These are phyloP conservation scores for Nymphalis urticae DNA, from an alignment of 2,888 invertebrate genomes.

Conservation along the genomic window DNA sequence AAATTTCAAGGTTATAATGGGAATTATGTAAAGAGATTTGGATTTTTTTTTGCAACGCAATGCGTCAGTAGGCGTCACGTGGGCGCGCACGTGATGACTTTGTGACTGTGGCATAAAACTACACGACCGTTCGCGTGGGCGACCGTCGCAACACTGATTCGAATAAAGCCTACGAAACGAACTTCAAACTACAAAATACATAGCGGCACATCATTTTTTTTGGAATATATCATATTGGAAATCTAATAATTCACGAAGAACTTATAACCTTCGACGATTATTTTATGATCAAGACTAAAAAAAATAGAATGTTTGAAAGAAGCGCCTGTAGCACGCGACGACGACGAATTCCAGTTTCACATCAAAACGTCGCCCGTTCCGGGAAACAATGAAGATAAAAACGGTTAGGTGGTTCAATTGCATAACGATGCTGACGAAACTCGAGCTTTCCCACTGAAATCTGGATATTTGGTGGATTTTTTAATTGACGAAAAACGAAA, in stretches of 20 bases:
- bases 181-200: conserved; percentile 21
- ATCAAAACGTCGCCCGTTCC: conserved; percentile 58
- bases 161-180: conserved; percentile 25
- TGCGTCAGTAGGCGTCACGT: conserved; percentile 73
- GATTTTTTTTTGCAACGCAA: conserved; percentile 79
- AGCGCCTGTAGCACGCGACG: conserved; percentile 45
- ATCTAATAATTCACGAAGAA: conserved; percentile 24
- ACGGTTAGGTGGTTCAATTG: conserved; percentile 61
- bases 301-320: conserved; percentile 49
- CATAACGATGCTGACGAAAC: conserved; percentile 58
- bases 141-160: conserved; percentile 61
- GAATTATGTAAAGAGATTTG: conserved; percentile 68
- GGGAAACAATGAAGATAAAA: conserved; percentile 56
- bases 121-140: conserved; percentile 71
- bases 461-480: conserved; percentile 60
- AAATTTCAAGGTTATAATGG: conserved; percentile 74
- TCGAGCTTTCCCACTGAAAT: conserved; percentile 74
- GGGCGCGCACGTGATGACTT: conserved; percentile 76
- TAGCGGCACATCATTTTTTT: conserved; percentile 20
- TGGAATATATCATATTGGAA: conserved; percentile 23
- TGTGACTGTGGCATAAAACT: conserved; percentile 58
- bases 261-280: conserved; percentile 47
- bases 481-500: conserved; percentile 65
- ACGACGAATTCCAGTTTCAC: conserved; percentile 51
- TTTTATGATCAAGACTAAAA: conserved; percentile 49